Percentiles rank a stretch among this genome's conserved stretches.
Evolutionary conservation across 2,888 invertebrate genomes (phyloP).

Genomic region (Ormyrus pomaceus): DNA sequence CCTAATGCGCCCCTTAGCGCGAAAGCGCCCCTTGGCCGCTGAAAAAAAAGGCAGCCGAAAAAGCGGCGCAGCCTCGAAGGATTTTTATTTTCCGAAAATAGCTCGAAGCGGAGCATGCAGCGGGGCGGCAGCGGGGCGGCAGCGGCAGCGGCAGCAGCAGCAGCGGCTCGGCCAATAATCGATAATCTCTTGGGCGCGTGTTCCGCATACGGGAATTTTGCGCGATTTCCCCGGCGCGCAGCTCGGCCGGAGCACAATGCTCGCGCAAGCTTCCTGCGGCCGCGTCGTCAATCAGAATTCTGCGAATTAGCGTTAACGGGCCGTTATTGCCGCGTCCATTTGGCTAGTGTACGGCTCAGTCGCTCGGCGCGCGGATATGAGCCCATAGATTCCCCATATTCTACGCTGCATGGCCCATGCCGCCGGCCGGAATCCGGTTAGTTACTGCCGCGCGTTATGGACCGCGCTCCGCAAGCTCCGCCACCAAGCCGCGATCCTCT

Average conservation of each 20-base stretch:
- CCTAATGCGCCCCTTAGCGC: background rate
- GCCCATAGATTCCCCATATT: slow-evolving; percentile 75
- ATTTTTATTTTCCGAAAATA: slow-evolving; percentile 31
- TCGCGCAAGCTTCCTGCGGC: slow-evolving; percentile 24
- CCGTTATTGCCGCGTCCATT: slow-evolving; percentile 76
- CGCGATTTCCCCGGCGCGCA: slow-evolving; percentile 32
- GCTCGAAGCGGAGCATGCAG: background rate
- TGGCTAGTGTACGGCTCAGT: slow-evolving; percentile 72
- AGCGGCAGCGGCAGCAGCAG: too few relatives aligned
- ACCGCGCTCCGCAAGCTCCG: slow-evolving; percentile 64
- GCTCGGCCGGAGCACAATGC: background rate
- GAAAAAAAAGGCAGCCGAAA: too few relatives aligned
- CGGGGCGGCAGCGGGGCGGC: too few relatives aligned
- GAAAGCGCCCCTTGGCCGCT: background rate
- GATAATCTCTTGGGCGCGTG: slow-evolving; percentile 21
- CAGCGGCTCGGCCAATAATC: slow-evolving; percentile 18
- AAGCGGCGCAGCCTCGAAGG: too few relatives aligned
- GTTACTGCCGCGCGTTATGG: slow-evolving; percentile 74
- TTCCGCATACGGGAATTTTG: slow-evolving; percentile 51
- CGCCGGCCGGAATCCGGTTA: slow-evolving; percentile 72
- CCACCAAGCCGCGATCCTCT: slow-evolving; percentile 60
- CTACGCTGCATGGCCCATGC: slow-evolving; percentile 61
- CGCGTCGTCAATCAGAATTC: slow-evolving; percentile 75
- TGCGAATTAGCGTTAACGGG: slow-evolving; percentile 76
- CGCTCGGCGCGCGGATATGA: slow-evolving; percentile 72